Evolutionary conservation across 2,113 vertebrate genomes (phyloP), one percentile per base, ranked within the genome.

Genomic region (Hippocampus mohnikei): DNA sequence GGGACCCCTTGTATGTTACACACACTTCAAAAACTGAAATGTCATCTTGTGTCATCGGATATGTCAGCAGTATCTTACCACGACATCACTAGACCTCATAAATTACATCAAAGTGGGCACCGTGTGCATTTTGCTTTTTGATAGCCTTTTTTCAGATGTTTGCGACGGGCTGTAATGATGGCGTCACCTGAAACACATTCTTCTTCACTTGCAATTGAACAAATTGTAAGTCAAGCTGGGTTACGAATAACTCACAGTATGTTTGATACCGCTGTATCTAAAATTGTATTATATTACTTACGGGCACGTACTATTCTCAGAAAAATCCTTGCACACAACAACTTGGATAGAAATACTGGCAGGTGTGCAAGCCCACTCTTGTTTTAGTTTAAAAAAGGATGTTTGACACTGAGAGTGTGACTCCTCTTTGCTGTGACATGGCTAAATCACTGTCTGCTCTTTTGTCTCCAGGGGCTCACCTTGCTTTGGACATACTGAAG

Each of bases 371-470:
- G 71, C 76, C 55, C 71, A 66, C 83, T 81, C 50, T 72, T 20
- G 65, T 76, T 77, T 79, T 44, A 65, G 67, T 77, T 67, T 78
- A 67, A 76, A 70, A 77, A 80, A 76, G 56, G 75, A 69, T 78
- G 67, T 75, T 77, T 70, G 71, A 68, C 42, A 55, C 62, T 11
- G 23, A 61, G 40, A 82, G 68, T 42, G 71, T 69, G 70, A 73
- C 81, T 76, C 68, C 41, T 76, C 72, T 77, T 42, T 82, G 69
- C 71, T 78, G 64, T 79, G 73, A 79, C 76, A 82, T 21, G 53
- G 63, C 67, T 73, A 72, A 70, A 72, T 66, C 69, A 61, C 61
- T 52, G 61, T 67, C 60, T 66, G 66, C 60, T 52, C 41, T 59
- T 55, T 23, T 71, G 46, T 72, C 60, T 70, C 73, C 58, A 70